Conservation (phyloP, 2,888 invertebrate genomes). For the Portevinia maculata region DNA sequence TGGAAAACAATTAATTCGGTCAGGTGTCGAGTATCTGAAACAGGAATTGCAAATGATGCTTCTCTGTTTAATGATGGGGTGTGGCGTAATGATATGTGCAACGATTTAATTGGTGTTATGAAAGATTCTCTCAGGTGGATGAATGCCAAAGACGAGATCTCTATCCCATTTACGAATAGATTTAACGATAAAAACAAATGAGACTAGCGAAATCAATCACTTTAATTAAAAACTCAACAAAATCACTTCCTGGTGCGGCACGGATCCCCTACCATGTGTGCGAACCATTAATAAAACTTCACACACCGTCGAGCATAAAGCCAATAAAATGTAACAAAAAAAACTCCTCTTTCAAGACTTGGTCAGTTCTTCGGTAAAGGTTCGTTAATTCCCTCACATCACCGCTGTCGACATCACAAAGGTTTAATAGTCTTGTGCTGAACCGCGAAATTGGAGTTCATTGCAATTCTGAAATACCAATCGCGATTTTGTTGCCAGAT, state of each 20-base stretch:
- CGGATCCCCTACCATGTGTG: not conserved
- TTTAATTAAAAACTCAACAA: slow-evolving; percentile 4
- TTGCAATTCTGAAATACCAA: slow-evolving; percentile 34
- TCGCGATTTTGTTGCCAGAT: slow-evolving; percentile 11
- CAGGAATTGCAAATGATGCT: not conserved
- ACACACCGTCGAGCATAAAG: slow-evolving; percentile 25
- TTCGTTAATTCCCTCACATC: slow-evolving; percentile 19
- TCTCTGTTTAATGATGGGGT: not conserved
- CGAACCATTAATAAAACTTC: slow-evolving; percentile 37
- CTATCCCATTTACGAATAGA: no score
- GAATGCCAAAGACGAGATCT: not conserved
- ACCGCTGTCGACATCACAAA: not conserved
- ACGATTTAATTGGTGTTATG: not conserved
- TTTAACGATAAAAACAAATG: not conserved
- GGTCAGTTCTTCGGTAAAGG: slow-evolving; percentile 22
- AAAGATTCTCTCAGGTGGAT: not conserved
- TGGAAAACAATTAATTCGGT: not conserved
- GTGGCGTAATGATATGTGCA: slow-evolving; percentile 1
- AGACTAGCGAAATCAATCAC: slow-evolving; percentile 5
- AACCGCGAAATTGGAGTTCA: slow-evolving; percentile 42
- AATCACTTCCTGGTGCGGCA: slow-evolving; percentile 27
- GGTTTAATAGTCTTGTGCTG: slow-evolving; percentile 7
- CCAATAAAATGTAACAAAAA: not conserved
- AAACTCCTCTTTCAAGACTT: slow-evolving; percentile 6
- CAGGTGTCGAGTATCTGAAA: not conserved